Conservation (phyloP, 2,888 invertebrate species). For the Clanis bilineata region DNA sequence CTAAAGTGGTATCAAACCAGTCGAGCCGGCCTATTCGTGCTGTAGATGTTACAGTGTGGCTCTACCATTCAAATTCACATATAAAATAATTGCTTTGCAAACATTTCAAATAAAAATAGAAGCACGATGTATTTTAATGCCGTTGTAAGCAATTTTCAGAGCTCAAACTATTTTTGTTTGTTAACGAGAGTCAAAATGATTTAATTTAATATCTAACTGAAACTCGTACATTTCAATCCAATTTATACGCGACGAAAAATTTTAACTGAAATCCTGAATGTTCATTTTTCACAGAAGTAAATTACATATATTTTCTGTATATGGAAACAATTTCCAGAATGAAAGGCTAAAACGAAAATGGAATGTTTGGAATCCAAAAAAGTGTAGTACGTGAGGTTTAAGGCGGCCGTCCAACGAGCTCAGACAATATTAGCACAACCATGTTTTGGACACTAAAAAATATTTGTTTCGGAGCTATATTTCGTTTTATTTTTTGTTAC, state of each 20-base stretch:
- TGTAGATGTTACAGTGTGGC: too few species aligned
- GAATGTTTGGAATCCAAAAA: conserved; percentile 13
- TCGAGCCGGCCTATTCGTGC: too few species aligned
- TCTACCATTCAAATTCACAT: too few species aligned
- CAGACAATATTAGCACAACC: background rate
- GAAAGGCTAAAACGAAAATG: conserved; percentile 14
- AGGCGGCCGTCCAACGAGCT: background rate
- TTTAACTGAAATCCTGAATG: background rate
- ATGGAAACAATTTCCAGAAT: conserved; percentile 11
- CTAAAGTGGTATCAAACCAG: too few species aligned
- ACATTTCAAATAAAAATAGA: too few species aligned
- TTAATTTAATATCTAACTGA: conserved; percentile 3
- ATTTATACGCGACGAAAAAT: background rate
- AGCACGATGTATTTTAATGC: too few species aligned
- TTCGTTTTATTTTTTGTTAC: background rate
- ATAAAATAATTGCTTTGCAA: too few species aligned
- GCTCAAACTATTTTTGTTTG: conserved; percentile 5
- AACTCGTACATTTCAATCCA: conserved; percentile 1
- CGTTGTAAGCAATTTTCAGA: background rate
- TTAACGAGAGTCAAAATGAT: background rate
- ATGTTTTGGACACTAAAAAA: background rate
- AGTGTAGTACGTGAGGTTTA: background rate
- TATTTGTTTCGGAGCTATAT: background rate
- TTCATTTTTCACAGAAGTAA: conserved; percentile 6
- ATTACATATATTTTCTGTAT: conserved; percentile 14